Evolutionary conservation across 2,888 invertebrate genomes (phyloP).

Genomic region (Caenorhabditis virilis): DNA sequence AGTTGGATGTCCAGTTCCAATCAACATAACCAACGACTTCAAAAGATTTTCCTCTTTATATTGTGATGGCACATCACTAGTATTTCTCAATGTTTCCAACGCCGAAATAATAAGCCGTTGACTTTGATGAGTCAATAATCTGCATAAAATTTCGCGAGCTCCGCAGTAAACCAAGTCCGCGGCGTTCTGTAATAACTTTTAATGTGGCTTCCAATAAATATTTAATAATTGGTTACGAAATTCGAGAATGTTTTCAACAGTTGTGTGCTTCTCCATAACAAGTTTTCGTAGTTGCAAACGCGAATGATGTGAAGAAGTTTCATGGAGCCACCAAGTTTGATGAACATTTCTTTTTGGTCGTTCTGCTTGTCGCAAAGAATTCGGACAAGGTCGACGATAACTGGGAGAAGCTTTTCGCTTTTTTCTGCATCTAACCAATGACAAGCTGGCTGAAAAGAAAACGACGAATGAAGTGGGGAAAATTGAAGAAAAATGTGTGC

Average conservation of each 20-base stretch:
- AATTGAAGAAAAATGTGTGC: no score
- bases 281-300: conserved; percentile 51
- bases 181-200: conserved; percentile 30
- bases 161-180: conserved; percentile 30
- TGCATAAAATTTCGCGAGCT: conserved; percentile 32
- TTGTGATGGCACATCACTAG: conserved; percentile 45
- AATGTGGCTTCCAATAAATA: not conserved
- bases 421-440: conserved; percentile 54
- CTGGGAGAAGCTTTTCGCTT: conserved; percentile 61
- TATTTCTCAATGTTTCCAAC: conserved; percentile 51
- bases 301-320: conserved; percentile 45
- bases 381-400: conserved; percentile 59
- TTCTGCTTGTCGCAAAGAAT: conserved; percentile 52
- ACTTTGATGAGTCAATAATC: conserved; percentile 42
- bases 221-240: conserved; percentile 28
- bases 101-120: conserved; percentile 47
- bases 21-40: conserved; percentile 30
- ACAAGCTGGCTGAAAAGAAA: conserved; percentile 27
- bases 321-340: conserved; percentile 34
- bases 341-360: conserved; percentile 53
- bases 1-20: conserved; percentile 34
- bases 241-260: conserved; percentile 52
- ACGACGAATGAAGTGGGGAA: no score
- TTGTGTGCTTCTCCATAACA: conserved; percentile 53
- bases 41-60: conserved; percentile 32